A percentile compares a stretch with the other conserved stretches of the same genome.
Evolutionary conservation across 2,113 vertebrate genomes (phyloP).

Genomic region (Pongo abelii): DNA sequence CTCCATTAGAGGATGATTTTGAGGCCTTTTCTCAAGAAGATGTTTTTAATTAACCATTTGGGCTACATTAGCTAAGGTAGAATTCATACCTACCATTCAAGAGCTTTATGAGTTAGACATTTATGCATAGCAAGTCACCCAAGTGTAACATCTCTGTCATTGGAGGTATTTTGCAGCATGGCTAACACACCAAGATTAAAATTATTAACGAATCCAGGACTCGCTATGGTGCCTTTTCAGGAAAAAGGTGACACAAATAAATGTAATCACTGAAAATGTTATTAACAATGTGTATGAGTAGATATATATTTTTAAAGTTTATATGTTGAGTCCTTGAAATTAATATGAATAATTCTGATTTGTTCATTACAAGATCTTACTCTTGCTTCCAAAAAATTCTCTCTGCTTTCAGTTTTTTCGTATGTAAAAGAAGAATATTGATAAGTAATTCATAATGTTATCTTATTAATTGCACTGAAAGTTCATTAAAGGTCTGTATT

Average conservation of each 20-base stretch:
- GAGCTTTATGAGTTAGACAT: background rate
- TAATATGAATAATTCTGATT: background rate
- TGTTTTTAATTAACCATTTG: background rate
- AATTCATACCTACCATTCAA: background rate
- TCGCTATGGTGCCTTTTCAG: background rate
- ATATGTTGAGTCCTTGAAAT: background rate
- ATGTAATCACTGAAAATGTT: background rate
- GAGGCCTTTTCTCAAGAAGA: background rate
- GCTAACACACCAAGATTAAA: background rate
- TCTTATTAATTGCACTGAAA: background rate
- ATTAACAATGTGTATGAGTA: background rate
- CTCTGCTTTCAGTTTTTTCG: background rate
- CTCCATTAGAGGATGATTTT: background rate
- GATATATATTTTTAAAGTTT: background rate
- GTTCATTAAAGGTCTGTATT: background rate
- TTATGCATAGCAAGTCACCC: background rate
- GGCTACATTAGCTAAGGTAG: background rate
- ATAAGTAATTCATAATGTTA: background rate
- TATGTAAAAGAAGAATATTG: background rate
- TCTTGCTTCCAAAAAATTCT: background rate
- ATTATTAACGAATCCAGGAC: background rate
- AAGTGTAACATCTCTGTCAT: rapidly evolving
- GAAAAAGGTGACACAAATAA: background rate
- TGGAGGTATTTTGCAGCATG: background rate
- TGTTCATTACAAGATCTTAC: background rate